Base-by-base conservation (phyloP, 2,797 vertebrate genomes). In the Sylvia borin region DNA sequence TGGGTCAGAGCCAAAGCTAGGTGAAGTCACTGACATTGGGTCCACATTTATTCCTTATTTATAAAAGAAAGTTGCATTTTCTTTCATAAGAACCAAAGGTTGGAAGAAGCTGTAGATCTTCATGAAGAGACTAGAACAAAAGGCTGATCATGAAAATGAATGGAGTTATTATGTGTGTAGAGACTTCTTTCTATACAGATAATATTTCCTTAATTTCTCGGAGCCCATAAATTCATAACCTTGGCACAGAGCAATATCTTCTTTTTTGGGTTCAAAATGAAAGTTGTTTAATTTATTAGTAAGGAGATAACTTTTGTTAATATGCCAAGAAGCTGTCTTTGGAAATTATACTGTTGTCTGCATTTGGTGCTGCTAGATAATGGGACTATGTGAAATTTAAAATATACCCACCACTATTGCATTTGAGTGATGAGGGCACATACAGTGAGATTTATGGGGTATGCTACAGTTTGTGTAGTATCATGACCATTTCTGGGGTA, bases 1-100 rank as follows among this genome's bases (percentile, higher is more conserved):
- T 11, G 11, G 10, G 17, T 36, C 31, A 57, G 38, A n/a, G 53
- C 32, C 31, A 32, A 57, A 60, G 26, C 5, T 6, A 1, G 34
- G 11, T 36, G 31, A 31, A 38, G 11, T 40, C 9, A 2, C 15
- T 65, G 53, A 16, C 24, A 2, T 0, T 11, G 36, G 34, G 15
- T n/a, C 10, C 4, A 1, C 32, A 4, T 25, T 16, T 61, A 36
- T 78, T 54, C 15, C n/a, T 66, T 47, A 31, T 38, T 75, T 70
- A 47, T 31, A 10, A 67, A 53, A 70, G 8, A 34, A 73, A 22
- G 5, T 10, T 50, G 7, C 1, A 0, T 32, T 79, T n/a, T n/a
- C n/a, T n/a, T n/a, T n/a, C n/a, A n/a, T 85, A 45, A 47, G 61
- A 71, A 61, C 2, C 5, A 25, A 7, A 4, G 2, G 40, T 25